Evolutionary conservation across 2,113 vertebrate species (phyloP).

Genomic region (Scopus umbretta): DNA sequence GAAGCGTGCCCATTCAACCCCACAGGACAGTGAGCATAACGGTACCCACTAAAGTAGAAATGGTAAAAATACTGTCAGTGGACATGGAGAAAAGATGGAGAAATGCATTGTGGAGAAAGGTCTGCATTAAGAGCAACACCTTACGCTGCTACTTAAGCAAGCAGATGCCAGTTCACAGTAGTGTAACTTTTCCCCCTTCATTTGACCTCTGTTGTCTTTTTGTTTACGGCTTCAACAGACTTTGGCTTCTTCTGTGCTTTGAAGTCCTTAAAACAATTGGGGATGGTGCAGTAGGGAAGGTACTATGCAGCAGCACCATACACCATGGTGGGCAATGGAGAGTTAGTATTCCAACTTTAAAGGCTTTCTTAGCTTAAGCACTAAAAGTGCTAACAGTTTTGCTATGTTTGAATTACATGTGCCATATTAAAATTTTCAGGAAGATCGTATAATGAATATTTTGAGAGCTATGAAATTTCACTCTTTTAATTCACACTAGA

Average conservation of each 20-base stretch:
- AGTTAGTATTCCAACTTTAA: neutral
- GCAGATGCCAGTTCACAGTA: neutral
- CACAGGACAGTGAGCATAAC: neutral
- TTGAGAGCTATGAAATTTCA: neutral
- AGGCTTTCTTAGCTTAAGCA: neutral
- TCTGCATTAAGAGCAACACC: neutral
- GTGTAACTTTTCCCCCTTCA: neutral
- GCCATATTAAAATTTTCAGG: neutral
- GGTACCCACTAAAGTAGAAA: neutral
- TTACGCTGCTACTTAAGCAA: neutral
- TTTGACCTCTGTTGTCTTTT: neutral
- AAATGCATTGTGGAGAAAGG: neutral
- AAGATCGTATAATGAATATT: neutral
- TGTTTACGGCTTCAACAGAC: neutral
- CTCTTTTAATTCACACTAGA: neutral
- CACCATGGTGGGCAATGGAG: neutral
- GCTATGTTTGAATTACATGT: neutral
- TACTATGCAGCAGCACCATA: neutral
- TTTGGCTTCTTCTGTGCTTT: neutral
- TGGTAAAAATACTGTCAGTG: neutral
- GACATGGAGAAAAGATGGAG: neutral
- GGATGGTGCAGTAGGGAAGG: neutral
- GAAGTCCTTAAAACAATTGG: neutral
- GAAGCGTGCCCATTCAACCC: neutral
- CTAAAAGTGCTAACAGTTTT: neutral